These are phyloP conservation scores for Zaprionus taronus DNA, from an alignment of 1,140 invertebrate species.

Conservation along the genomic window DNA sequence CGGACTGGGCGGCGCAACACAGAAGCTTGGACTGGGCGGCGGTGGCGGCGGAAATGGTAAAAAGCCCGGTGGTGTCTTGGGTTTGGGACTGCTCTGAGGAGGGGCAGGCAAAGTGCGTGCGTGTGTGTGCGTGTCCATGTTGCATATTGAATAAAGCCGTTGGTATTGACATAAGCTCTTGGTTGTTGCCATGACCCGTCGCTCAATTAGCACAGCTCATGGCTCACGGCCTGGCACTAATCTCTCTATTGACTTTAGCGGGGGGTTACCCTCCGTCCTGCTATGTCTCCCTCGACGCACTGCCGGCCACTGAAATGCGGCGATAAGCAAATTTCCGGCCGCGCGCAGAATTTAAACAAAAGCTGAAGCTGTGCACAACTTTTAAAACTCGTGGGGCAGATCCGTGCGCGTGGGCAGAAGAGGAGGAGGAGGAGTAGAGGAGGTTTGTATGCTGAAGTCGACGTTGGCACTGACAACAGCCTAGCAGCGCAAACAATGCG, in stretches of 20 bases:
- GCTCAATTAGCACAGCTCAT: conserved; percentile 74
- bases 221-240: conserved; percentile 62
- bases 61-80: conserved; percentile 42
- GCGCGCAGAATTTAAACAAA: conserved; percentile 76
- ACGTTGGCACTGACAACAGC: conserved; percentile 68
- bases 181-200: conserved; percentile 75
- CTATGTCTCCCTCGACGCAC: not conserved
- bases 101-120: not conserved
- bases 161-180: conserved; percentile 74
- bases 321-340: conserved; percentile 80
- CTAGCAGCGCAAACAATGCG: conserved; percentile 67
- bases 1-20: conserved; percentile 16
- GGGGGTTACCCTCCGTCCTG: not conserved
- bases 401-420: conserved; percentile 20
- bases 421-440: not conserved
- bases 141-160: conserved; percentile 60
- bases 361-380: conserved; percentile 41
- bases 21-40: not conserved
- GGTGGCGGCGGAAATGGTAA: conserved; percentile 16
- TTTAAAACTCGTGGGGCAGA: conserved; percentile 72
- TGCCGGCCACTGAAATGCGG: conserved; percentile 65
- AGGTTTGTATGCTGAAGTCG: not conserved
- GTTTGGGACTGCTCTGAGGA: conserved; percentile 57
- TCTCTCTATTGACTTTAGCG: conserved; percentile 76
- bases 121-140: conserved; percentile 2